These are phyloP conservation scores for Grallaria varia DNA, from an alignment of 2,113 vertebrate genomes.

Conservation along the genomic window DNA sequence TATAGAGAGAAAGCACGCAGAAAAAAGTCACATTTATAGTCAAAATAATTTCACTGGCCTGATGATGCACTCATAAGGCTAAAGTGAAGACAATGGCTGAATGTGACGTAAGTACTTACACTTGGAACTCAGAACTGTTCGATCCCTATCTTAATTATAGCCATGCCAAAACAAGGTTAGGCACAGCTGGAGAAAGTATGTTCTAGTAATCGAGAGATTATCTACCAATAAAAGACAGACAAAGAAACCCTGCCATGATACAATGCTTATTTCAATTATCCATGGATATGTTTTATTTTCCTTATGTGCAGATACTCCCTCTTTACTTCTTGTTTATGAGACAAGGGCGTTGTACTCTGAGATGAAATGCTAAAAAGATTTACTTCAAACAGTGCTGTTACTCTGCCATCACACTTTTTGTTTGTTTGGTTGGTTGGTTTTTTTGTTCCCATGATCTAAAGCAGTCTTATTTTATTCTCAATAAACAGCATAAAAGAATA, in stretches of 20 bases:
- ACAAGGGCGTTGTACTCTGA: not conserved
- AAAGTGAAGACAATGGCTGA: not conserved
- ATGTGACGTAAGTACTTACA: not conserved
- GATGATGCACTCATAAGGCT: not conserved
- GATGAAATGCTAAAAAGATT: not conserved
- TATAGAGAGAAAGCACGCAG: not conserved
- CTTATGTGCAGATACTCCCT: not conserved
- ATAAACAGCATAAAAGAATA: not conserved
- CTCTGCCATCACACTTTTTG: not conserved
- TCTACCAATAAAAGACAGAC: not conserved
- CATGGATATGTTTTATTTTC: not conserved
- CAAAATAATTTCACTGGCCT: not conserved
- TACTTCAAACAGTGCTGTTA: not conserved
- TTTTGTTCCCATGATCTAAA: not conserved
- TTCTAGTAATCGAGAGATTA: not conserved
- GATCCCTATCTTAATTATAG: not conserved
- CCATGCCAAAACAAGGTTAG: not conserved
- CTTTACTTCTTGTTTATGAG: not conserved
- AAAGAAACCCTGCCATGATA: not conserved
- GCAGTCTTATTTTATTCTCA: not conserved
- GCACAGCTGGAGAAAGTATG: not conserved
- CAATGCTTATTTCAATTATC: not conserved
- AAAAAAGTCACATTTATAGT: not conserved
- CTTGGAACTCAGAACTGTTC: not conserved
- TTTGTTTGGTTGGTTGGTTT: too few relatives aligned